Percentiles rank a stretch among this genome's conserved stretches.
These are phyloP conservation scores for Bombus sylvicola DNA, from an alignment of 1,140 invertebrate genomes.

Conservation along the genomic window DNA sequence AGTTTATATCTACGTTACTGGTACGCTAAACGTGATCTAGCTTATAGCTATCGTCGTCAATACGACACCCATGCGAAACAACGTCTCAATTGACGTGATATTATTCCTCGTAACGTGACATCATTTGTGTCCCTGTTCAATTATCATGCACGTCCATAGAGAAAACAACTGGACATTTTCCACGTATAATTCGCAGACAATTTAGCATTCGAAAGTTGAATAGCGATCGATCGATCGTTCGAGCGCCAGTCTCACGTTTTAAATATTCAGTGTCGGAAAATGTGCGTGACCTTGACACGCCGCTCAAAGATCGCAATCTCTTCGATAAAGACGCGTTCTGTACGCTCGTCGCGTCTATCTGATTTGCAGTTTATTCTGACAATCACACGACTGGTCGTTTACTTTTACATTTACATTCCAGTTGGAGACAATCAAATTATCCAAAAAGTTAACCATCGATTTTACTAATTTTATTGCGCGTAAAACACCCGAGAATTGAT, in stretches of 20 bases:
- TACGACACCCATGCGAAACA: neutral
- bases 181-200: neutral
- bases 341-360: neutral
- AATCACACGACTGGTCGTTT: neutral
- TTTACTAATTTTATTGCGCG: neutral
- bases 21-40: neutral
- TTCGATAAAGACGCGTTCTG: slow-evolving; percentile 17
- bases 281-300: slow-evolving; percentile 73
- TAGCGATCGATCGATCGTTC: neutral
- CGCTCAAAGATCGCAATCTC: slow-evolving; percentile 42
- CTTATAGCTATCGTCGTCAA: neutral
- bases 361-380: neutral
- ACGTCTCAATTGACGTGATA: neutral
- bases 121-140: slow-evolving; percentile 3
- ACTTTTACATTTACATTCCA: neutral
- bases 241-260: neutral
- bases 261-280: slow-evolving; percentile 74
- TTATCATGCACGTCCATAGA: neutral
- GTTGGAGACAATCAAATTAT: neutral
- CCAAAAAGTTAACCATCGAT: neutral
- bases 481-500: neutral
- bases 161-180: neutral
- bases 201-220: slow-evolving; percentile 9
- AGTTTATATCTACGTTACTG: neutral
- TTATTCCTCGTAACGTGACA: slow-evolving; percentile 4